Evolutionary conservation across 1,140 invertebrate species (phyloP), one percentile per base, ranked within the genome.

Genomic region (Neodiprion pinetum): DNA sequence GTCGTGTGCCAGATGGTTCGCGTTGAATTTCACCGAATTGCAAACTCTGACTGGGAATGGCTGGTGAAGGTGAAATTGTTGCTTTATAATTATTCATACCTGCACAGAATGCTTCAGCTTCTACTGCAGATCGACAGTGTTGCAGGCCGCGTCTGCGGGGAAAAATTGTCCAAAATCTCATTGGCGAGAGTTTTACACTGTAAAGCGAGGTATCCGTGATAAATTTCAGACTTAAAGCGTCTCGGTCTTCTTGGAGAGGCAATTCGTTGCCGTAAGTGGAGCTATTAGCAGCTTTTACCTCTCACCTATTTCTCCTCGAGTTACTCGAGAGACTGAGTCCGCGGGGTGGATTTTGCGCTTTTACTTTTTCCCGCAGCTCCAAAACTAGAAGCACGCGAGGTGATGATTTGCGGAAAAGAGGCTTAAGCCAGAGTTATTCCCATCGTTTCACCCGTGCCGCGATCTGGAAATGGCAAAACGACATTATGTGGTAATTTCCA

Each of bases 231-330:
- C 53, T 17, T 17, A 61, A 61, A 17, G n/a, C 53, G 53, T 61
- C 53, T 61, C n/a, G n/a, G 53, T 9, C 53, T 69, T 14, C 5
- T 47, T 69, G 4, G 40, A 21, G 61, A 69, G 67, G 17, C 67
- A 69, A 23, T 69, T 69, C 5, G 17, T 69, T 69, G 21, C 67
- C 67, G 17, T 21, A 69, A 21, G 17, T 69, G 67, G 40, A 69
- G 40, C 40, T 69, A 69, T 69, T 69, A 69, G 67, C 17, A 21
- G 67, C 67, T 69, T 47, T 69, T 69, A 69, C 40, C 67, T 21
- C 40, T 69, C 67, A 21, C 17, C 67, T 69, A 69, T 69, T 69
- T 69, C 40, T 23, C 67, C 21, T 9, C 17, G 21, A 69, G 67
- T 12, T 11, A 11, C 40, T 69, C 40, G 61, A 65, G 17, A 65